Conservation (phyloP, 2,888 invertebrate genomes). For the Leptopilina drosophilae region DNA sequence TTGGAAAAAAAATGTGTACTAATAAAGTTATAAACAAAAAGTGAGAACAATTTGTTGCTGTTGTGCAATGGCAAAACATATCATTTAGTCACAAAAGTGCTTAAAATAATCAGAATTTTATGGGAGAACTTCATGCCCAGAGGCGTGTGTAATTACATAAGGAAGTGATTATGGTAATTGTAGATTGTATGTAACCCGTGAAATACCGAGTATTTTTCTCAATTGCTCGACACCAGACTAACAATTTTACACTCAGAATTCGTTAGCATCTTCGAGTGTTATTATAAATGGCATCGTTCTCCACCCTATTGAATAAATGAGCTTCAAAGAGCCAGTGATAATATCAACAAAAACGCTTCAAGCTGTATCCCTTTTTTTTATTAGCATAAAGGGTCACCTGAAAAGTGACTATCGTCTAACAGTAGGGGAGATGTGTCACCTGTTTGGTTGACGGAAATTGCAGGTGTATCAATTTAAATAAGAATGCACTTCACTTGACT, state of each 20-base stretch:
- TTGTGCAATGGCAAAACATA: slow-evolving; percentile 3
- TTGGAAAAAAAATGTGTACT: not conserved
- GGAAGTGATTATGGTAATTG: slow-evolving; percentile 29
- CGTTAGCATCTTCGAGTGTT: slow-evolving; percentile 40
- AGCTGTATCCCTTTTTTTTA: slow-evolving; percentile 45
- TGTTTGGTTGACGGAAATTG: not conserved
- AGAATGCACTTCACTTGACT: not conserved
- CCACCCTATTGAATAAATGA: slow-evolving; percentile 66
- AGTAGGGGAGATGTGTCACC: slow-evolving; percentile 17
- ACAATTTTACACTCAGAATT: slow-evolving; percentile 26
- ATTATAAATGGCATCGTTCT: slow-evolving; percentile 58
- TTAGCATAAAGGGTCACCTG: slow-evolving; percentile 63
- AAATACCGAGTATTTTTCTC: slow-evolving; percentile 33
- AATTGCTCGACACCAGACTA: not conserved
- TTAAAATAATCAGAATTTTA: slow-evolving; percentile 34
- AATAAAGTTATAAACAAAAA: slow-evolving; percentile 17
- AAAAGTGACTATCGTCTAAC: not conserved
- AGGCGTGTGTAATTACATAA: slow-evolving; percentile 32
- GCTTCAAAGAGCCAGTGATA: slow-evolving; percentile 65
- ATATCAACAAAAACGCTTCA: slow-evolving; percentile 58
- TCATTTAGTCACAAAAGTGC: slow-evolving; percentile 11
- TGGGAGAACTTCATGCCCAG: slow-evolving; percentile 36
- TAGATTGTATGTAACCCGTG: slow-evolving; percentile 30
- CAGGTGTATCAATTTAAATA: slow-evolving; percentile 17
- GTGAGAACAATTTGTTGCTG: not conserved